phyloP scores from a whole-genome alignment of 2,113 vertebrate species.

The Haemorhous mexicanus region DNA sequence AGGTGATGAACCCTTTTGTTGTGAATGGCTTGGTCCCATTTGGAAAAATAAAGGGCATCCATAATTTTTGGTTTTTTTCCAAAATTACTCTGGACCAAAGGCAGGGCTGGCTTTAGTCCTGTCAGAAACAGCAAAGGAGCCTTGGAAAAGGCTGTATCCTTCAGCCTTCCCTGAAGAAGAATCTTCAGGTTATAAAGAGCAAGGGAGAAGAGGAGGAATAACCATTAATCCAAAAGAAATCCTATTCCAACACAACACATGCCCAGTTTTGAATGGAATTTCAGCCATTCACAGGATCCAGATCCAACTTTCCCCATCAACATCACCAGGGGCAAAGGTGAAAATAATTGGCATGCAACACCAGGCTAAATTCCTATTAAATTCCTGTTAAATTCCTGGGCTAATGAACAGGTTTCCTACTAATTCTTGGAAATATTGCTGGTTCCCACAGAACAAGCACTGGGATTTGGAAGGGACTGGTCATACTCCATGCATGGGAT shows the following conservation, averaged over 20 bases:
- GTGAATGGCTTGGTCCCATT: neutral
- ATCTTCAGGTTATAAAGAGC: neutral
- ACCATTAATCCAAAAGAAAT: neutral
- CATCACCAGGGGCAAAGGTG: neutral
- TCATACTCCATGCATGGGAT: accelerated
- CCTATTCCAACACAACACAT: neutral
- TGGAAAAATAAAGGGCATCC: neutral
- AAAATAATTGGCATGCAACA: neutral
- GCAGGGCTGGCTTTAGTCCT: neutral
- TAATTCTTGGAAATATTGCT: neutral
- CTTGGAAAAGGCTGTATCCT: neutral
- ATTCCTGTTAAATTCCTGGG: neutral
- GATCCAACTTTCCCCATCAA: neutral
- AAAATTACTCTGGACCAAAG: neutral
- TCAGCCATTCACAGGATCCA: neutral
- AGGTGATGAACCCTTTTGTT: neutral
- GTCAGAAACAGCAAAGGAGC: neutral
- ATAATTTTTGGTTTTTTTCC: neutral
- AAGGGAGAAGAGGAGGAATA: neutral
- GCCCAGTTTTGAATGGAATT: neutral
- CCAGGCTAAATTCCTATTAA: neutral
- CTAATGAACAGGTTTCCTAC: neutral
- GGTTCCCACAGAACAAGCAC: neutral
- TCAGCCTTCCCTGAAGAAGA: neutral
- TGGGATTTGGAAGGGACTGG: neutral